These are phyloP conservation scores for Aselliscus stoliczkanus DNA, from an alignment of 2,797 vertebrate genomes.

Conservation along the genomic window DNA sequence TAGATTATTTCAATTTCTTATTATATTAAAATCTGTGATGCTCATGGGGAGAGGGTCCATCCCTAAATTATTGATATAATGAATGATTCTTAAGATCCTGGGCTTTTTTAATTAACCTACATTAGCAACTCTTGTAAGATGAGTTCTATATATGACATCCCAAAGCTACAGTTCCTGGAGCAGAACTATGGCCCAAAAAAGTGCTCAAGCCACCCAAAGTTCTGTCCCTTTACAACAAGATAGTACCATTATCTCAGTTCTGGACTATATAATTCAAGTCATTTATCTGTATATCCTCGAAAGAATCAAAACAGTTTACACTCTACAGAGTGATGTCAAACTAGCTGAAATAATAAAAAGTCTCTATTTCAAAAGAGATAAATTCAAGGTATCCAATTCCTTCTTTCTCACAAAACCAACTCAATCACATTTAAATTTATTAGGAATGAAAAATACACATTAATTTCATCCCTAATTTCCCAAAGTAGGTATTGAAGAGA, in stretches of 20 bases:
- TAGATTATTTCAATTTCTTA: neutral
- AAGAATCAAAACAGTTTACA: neutral
- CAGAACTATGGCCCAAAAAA: neutral
- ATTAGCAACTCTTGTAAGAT: neutral
- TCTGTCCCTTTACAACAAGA: neutral
- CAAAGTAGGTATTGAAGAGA: neutral
- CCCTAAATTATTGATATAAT: neutral
- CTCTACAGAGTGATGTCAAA: neutral
- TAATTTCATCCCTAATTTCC: neutral
- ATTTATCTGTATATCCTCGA: neutral
- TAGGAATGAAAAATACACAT: constrained; percentile 10
- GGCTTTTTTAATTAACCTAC: neutral
- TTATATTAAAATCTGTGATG: constrained; percentile 10
- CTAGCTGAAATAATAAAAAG: neutral
- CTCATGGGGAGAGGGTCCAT: neutral
- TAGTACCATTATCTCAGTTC: neutral
- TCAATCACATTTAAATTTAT: constrained; percentile 10
- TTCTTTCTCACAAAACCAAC: neutral
- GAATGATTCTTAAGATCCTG: neutral
- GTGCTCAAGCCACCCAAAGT: neutral
- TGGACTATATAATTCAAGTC: neutral
- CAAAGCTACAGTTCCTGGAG: neutral
- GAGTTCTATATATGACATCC: neutral
- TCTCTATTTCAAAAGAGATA: constrained; percentile 7
- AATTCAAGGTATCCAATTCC: neutral